Evolutionary conservation across 2,113 vertebrate genomes (phyloP).

Genomic region (Pandion haliaetus): DNA sequence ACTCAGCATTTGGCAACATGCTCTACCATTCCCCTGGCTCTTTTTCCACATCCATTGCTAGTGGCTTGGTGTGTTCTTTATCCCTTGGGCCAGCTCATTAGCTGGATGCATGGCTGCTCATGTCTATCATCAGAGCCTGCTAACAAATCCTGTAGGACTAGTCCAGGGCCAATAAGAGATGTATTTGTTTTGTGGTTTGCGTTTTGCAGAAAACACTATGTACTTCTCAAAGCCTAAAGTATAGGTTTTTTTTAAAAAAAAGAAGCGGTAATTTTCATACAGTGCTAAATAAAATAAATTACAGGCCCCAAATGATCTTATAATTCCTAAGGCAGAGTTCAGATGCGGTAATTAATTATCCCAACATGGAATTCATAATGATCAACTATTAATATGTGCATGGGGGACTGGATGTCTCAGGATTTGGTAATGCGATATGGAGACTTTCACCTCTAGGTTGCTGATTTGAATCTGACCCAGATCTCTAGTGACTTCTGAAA

Average conservation of each 20-base stretch:
- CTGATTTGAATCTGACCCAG: constrained; percentile 69
- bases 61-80: constrained; percentile 42
- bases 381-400: constrained; percentile 65
- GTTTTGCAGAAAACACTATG: constrained; percentile 42
- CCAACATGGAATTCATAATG: constrained; percentile 61
- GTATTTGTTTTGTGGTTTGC: constrained; percentile 63
- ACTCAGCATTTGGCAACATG: constrained; percentile 42
- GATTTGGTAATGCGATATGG: constrained; percentile 62
- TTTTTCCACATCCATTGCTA: constrained; percentile 26
- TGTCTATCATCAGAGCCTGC: constrained; percentile 31
- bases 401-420: constrained; percentile 62
- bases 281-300: constrained; percentile 62
- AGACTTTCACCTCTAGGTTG: constrained; percentile 70
- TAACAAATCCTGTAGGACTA: constrained; percentile 53
- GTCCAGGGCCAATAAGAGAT: constrained; percentile 32
- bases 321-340: constrained; percentile 56
- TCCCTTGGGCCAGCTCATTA: constrained; percentile 66
- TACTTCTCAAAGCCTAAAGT: constrained; percentile 30
- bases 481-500: constrained; percentile 60
- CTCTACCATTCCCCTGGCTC: constrained; percentile 17
- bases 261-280: constrained; percentile 30
- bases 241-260: not conserved
- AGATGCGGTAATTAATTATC: constrained; percentile 56
- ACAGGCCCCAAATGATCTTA: constrained; percentile 54
- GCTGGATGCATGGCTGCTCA: constrained; percentile 51